Percentiles rank a stretch among this genome's conserved stretches.
Conservation (phyloP, 2,113 vertebrate genomes). For the Numida meleagris region DNA sequence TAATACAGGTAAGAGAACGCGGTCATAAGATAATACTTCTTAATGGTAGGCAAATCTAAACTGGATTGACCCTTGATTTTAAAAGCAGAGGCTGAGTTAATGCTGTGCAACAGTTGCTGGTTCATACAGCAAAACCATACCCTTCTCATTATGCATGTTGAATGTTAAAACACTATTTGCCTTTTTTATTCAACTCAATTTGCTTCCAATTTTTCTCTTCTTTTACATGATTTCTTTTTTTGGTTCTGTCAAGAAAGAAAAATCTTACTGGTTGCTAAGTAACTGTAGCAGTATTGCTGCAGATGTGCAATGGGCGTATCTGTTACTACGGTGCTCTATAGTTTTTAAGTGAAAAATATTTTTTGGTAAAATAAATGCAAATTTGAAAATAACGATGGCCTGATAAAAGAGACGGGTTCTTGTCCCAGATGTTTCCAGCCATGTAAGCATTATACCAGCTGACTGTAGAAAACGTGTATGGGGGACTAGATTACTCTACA, state of each 20-base stretch:
- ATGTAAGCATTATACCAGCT: neutral
- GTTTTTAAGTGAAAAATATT: neutral
- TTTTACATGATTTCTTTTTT: neutral
- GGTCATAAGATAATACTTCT: neutral
- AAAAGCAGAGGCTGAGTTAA: neutral
- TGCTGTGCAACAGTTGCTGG: neutral
- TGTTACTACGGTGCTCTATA: neutral
- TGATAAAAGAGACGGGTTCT: neutral
- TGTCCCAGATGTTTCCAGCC: neutral
- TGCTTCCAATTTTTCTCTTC: conserved; percentile 36
- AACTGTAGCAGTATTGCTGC: conserved; percentile 38
- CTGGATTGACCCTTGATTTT: neutral
- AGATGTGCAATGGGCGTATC: conserved; percentile 19
- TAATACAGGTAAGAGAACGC: neutral
- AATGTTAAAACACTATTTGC: conserved; percentile 19
- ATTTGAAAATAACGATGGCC: neutral
- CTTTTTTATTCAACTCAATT: conserved; percentile 24
- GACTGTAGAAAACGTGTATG: neutral
- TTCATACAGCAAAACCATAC: neutral
- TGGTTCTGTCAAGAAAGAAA: neutral
- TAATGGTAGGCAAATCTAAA: neutral
- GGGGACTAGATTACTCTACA: neutral
- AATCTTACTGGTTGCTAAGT: conserved; percentile 63
- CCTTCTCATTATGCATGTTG: neutral
- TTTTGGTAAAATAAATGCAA: neutral